Base-by-base conservation (phyloP, 2,113 vertebrate species). In the Ptilonorhynchus violaceus region DNA sequence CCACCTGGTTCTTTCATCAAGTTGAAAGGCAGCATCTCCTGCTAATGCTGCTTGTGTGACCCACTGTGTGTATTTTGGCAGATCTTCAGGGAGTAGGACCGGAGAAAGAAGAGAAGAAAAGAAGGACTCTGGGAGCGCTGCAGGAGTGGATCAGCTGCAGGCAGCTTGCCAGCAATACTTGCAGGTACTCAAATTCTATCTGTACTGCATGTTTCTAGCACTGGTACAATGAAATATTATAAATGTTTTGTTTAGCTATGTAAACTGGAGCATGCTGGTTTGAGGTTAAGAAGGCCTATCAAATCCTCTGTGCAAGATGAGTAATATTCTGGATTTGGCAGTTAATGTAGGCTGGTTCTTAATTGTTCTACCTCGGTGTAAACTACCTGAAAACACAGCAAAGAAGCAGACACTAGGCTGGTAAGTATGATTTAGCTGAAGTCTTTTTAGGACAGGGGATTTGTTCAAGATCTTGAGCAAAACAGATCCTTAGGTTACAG, bases 101-200 rank as follows among this genome's bases (percentile, higher is more conserved):
- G 50, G 69, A 88, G 98, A 89, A 88, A 95, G 85, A 58, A 31
- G 52, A 31, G 64, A 78, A 80, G 95, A 96, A 46, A 97, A 93
- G 47, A 97, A 86, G 53, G 97, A 96, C 31, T 33, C 72, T 21
- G 81, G 66, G 9, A 83, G 66, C 35, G 37, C 22, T 3, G 27
- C 75, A 24, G 91, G 52, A 70, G 93, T 84, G 47, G 84, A 94
- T 28, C 76, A 79, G 78, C 86, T 96, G 35, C 97, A 98, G 69
- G 81, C 79, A 85, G 10, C 72, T 76, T 91, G 97, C 93, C 97
- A 97, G 88, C 96, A 91, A 24, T 98, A 98, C 79, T 97, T 98
- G 33, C 95, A 98, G 97, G 98, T 99, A 96, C 31, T 46, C 33
- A 66, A 22, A 56, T 76, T 68, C n/a, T n/a, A 69, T 46, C 75